These are phyloP conservation scores for Phalacrocorax carbo DNA, from an alignment of 2,113 vertebrate species.

Conservation along the genomic window DNA sequence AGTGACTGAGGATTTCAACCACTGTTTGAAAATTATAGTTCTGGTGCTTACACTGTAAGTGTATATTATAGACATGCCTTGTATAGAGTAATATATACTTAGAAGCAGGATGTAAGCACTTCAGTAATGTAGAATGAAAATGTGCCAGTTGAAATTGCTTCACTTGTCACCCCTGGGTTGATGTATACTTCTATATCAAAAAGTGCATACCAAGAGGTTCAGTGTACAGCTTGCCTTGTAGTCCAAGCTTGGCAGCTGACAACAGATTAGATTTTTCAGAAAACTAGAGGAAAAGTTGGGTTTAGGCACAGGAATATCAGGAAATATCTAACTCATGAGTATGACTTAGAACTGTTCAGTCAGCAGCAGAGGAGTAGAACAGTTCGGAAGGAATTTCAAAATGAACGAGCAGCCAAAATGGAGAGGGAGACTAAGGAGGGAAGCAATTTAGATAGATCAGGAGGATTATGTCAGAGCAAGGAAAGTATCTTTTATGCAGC, in stretches of 20 bases:
- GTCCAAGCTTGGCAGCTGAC: not conserved
- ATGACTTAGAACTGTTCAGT: not conserved
- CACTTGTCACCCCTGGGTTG: not conserved
- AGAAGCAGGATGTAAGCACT: not conserved
- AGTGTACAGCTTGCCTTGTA: not conserved
- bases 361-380: not conserved
- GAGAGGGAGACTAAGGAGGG: not conserved
- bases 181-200: not conserved
- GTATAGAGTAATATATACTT: not conserved
- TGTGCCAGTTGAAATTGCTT: slow-evolving; percentile 13
- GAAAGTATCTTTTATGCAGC: not conserved
- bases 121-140: slow-evolving; percentile 28
- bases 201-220: not conserved
- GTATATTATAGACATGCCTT: not conserved
- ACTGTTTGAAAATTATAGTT: not conserved
- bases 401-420: slow-evolving; percentile 4
- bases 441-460: slow-evolving; percentile 11
- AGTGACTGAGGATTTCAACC: not conserved
- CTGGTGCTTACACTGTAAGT: not conserved
- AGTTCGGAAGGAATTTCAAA: not conserved
- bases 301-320: not conserved
- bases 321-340: not conserved
- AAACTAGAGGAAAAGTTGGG: not conserved
- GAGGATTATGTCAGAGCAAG: not conserved
- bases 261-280: not conserved